phyloP scores from a whole-genome alignment of 2,113 vertebrate species.

The Xyrauchen texanus region DNA sequence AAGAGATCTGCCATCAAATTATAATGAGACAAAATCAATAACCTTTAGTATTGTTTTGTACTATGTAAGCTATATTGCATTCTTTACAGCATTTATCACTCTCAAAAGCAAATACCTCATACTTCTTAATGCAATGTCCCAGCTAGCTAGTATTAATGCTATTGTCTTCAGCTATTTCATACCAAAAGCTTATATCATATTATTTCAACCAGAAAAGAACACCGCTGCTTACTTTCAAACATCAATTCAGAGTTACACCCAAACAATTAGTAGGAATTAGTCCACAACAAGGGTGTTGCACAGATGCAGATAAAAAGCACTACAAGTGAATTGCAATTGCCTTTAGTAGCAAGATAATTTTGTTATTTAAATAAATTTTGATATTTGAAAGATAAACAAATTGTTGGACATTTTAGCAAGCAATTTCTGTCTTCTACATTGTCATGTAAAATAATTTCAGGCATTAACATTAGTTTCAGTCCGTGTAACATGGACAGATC shows the following conservation, averaged over 20 bases:
- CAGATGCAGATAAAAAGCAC: no score
- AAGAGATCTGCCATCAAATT: constrained; percentile 86
- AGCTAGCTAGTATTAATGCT: constrained; percentile 69
- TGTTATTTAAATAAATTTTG: no score
- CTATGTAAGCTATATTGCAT: constrained; percentile 75
- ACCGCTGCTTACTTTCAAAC: constrained; percentile 81
- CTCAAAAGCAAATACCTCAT: constrained; percentile 66
- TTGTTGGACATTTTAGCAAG: no score
- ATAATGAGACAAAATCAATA: constrained; percentile 86
- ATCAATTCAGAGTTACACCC: constrained; percentile 82
- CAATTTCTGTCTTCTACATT: no score
- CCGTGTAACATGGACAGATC: no score
- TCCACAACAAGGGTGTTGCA: background rate
- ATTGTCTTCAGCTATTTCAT: constrained; percentile 80
- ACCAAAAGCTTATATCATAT: constrained; percentile 80
- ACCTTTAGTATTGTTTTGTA: constrained; percentile 82
- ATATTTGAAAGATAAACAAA: no score
- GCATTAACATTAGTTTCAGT: no score
- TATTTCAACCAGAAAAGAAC: constrained; percentile 79
- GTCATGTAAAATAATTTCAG: no score
- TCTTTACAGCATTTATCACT: constrained; percentile 62
- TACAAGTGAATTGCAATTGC: no score
- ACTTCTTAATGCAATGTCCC: constrained; percentile 58
- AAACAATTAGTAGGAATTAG: constrained; percentile 67
- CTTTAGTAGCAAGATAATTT: no score